phyloP scores from a whole-genome alignment of 1,140 invertebrate genomes.

The Gryon sp. region DNA sequence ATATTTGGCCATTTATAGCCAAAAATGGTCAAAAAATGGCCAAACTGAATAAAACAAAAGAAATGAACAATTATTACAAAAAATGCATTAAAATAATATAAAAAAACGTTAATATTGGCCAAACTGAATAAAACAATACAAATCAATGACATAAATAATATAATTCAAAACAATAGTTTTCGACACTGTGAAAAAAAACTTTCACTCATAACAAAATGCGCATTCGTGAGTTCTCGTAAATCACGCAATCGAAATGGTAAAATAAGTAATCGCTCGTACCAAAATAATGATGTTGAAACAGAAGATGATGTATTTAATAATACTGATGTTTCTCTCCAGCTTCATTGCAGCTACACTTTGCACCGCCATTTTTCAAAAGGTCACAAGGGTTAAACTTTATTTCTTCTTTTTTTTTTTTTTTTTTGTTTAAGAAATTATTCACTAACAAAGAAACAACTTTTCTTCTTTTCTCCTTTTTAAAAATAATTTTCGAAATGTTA shows the following conservation, averaged over 20 bases:
- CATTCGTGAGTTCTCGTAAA: constrained; percentile 19
- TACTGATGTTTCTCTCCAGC: constrained; percentile 84
- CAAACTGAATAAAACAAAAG: too few relatives aligned
- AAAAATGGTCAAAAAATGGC: too few relatives aligned
- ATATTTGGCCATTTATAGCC: too few relatives aligned
- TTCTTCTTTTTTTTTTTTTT: too few relatives aligned
- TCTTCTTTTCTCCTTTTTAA: too few relatives aligned
- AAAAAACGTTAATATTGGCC: too few relatives aligned
- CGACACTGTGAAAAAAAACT: background rate
- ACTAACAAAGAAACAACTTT: background rate
- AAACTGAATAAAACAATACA: too few relatives aligned
- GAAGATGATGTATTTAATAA: constrained; percentile 86
- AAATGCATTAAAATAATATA: too few relatives aligned
- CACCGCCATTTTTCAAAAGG: constrained; percentile 62
- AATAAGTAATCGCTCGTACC: constrained; percentile 80
- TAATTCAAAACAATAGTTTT: too few relatives aligned
- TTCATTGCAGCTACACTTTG: constrained; percentile 74
- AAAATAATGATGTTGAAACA: constrained; percentile 85
- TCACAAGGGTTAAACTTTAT: background rate
- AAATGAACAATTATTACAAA: too few relatives aligned
- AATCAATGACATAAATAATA: too few relatives aligned
- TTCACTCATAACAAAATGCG: constrained; percentile 14
- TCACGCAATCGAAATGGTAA: constrained; percentile 4
- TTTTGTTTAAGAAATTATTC: too few relatives aligned
- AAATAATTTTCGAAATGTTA: background rate